Conservation (phyloP, 2,113 vertebrate species). For the Hemiscyllium ocellatum region DNA sequence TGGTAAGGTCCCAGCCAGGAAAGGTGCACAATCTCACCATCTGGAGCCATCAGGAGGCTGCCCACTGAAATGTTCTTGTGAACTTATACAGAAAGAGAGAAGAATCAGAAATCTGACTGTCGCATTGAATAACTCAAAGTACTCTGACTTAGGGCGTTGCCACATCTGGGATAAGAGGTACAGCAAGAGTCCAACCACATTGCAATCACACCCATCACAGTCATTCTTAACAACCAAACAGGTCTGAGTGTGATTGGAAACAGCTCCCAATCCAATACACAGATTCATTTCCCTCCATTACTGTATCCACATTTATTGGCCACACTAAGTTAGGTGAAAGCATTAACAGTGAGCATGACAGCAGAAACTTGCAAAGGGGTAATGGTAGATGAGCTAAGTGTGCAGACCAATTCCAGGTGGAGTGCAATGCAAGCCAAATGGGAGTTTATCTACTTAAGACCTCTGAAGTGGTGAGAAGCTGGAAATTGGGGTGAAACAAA, state of each 20-base stretch:
- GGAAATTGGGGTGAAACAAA: not conserved
- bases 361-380: not conserved
- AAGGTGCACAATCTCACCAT: conserved; percentile 54
- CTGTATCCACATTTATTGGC: not conserved
- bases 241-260: not conserved
- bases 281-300: not conserved
- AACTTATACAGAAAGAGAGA: conserved; percentile 50
- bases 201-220: not conserved
- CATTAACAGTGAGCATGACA: too few relatives aligned
- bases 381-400: not conserved
- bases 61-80: conserved; percentile 47
- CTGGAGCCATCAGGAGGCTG: conserved; percentile 53
- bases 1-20: conserved; percentile 47
- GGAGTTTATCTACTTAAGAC: not conserved
- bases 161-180: not conserved
- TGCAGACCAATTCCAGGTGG: not conserved
- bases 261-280: not conserved
- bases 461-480: not conserved
- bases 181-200: not conserved
- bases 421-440: not conserved
- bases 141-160: not conserved
- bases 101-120: not conserved
- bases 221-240: not conserved
- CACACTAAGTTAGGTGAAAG: not conserved
- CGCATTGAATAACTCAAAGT: too few relatives aligned